A percentile compares a stretch with the other conserved stretches of the same genome.
phyloP scores from a whole-genome alignment of 2,797 vertebrate genomes.

The Phataginus tricuspis region DNA sequence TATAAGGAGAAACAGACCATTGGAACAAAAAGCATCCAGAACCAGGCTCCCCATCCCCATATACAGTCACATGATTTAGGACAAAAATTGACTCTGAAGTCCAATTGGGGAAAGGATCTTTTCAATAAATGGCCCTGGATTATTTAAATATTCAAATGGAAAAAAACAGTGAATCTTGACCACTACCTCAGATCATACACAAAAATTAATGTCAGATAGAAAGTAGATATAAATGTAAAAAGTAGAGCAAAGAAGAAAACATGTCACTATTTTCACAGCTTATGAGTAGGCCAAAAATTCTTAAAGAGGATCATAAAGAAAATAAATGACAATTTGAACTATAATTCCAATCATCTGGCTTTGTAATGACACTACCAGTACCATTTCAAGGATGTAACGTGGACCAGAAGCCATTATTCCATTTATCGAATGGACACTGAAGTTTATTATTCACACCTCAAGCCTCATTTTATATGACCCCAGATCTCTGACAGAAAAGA shows the following conservation, averaged over 20 bases:
- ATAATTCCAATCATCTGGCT: background rate
- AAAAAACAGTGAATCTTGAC: background rate
- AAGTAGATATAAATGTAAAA: background rate
- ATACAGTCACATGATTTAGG: background rate
- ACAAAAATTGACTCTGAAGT: background rate
- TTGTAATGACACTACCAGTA: background rate
- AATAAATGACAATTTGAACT: conserved; percentile 9
- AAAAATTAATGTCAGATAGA: conserved; percentile 31
- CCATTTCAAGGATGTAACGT: background rate
- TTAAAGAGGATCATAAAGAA: background rate
- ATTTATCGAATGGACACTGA: background rate
- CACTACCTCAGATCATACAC: background rate
- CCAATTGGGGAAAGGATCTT: background rate
- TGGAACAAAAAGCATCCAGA: conserved; percentile 35
- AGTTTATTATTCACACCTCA: background rate
- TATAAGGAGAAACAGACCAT: background rate
- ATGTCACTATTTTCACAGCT: background rate
- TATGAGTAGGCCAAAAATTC: background rate
- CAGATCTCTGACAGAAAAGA: background rate
- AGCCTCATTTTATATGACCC: conserved; percentile 29
- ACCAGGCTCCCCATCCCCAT: background rate
- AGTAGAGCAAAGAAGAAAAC: background rate
- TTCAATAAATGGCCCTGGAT: background rate
- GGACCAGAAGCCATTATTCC: background rate
- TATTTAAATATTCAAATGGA: conserved; percentile 26